Evolutionary conservation across 2,888 invertebrate species (phyloP), one percentile per base, ranked within the genome.

Genomic region (Neoaliturus tenellus): DNA sequence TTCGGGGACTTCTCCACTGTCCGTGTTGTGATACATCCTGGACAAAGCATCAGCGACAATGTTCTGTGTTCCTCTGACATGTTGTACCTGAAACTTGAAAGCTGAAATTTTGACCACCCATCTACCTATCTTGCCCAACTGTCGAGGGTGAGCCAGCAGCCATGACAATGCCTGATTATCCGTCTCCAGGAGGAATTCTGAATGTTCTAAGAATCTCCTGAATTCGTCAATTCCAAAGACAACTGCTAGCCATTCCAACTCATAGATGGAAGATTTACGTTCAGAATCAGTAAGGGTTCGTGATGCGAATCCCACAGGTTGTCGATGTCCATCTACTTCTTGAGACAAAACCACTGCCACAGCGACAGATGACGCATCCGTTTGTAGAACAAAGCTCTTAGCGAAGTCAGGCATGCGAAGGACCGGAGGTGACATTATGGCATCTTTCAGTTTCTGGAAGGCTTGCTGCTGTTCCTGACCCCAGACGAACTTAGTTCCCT

Each of bases 151-250:
- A 8, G 75, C 44, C 0, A 83, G 31, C 0, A 83, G 8, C 62
- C 83, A 83, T 12, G 78, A 55, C 3, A 83, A 31, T 14, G 83
- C 80, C n/a, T 80, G 80, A 35, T 83, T 83, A 35, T 80, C 83
- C 6, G 83, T 83, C n/a, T 80, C 35, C 0, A 80, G 35, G 12
- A 80, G 35, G 23, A 83, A 83, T 48, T 67, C 71, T 14, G 25
- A 14, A 33, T 83, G 71, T 51, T 83, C 33, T 8, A 83, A 35
- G 23, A 69, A 83, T 0, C 51, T 14, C 20, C 55, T 28, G 28
- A 83, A 83, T 23, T 69, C 69, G 23, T 83, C 51, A 33, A 80
- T 33, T 17, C 51, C 78, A 23, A 80, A 80, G 10, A 80, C 39
- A 2, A 69, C 82, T 10, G 82, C 58, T 25, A 78, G 48, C 58